Percentiles rank a stretch among this genome's conserved stretches.
phyloP scores from a whole-genome alignment of 2,797 vertebrate genomes.

The Telmatherina bonti region DNA sequence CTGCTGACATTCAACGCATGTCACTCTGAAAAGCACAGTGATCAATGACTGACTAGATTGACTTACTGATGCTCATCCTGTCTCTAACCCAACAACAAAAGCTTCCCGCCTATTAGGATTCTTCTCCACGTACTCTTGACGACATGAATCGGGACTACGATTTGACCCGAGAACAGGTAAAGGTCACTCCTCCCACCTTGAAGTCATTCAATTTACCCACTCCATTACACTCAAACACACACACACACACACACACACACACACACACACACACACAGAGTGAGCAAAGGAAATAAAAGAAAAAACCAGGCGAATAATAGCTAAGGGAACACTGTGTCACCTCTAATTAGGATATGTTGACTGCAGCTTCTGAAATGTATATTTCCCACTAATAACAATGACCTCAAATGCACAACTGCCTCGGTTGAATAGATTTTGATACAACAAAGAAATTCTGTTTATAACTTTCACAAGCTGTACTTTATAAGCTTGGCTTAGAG shows the following conservation, averaged over 20 bases:
- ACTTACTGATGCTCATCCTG: conserved; percentile 42
- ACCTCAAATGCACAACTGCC: conserved; percentile 6
- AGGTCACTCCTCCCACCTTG: conserved; percentile 55
- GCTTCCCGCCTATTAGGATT: conserved; percentile 27
- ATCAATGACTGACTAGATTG: conserved; percentile 56
- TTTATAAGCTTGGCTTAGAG: neutral
- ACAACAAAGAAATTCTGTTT: neutral
- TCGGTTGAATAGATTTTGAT: neutral
- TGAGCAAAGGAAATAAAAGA: conserved; percentile 44
- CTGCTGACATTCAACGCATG: conserved; percentile 56
- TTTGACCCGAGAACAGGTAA: conserved; percentile 53
- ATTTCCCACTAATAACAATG: conserved; percentile 37
- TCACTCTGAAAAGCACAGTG: conserved; percentile 40
- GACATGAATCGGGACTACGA: conserved; percentile 25
- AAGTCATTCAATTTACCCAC: conserved; percentile 59
- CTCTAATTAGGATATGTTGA: conserved; percentile 60
- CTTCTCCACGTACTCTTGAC: conserved; percentile 22
- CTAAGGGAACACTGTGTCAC: conserved; percentile 39
- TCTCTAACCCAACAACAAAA: conserved; percentile 9
- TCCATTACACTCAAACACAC: conserved; percentile 38
- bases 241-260: too few relatives aligned
- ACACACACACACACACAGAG: conserved; percentile 26
- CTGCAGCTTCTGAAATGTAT: conserved; percentile 26
- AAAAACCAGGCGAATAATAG: conserved; percentile 43
- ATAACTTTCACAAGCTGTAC: neutral